Evolutionary conservation across 2,888 invertebrate species (phyloP).

Genomic region (Calameuta pallipes): DNA sequence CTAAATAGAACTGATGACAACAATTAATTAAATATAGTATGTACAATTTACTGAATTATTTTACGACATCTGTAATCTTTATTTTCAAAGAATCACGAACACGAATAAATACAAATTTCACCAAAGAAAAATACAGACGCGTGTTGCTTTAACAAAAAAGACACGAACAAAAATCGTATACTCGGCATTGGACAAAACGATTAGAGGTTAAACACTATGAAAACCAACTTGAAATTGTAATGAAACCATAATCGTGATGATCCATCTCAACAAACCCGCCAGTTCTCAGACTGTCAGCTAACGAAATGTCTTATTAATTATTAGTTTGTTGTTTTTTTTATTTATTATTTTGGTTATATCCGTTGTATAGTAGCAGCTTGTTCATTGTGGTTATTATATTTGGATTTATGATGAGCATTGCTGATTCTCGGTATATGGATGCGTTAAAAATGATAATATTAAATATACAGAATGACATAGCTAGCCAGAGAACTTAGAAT

Average conservation of each 20-base stretch:
- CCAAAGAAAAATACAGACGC: neutral
- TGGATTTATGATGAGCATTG: neutral
- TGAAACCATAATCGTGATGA: neutral
- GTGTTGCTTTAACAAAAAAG: neutral
- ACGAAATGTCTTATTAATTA: neutral
- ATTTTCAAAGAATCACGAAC: neutral
- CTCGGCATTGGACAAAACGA: neutral
- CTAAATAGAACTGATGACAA: neutral
- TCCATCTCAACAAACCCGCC: conserved; percentile 1
- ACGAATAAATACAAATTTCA: neutral
- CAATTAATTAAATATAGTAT: neutral
- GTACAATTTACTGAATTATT: neutral
- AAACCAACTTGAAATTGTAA: neutral
- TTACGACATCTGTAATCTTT: neutral
- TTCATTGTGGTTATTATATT: neutral
- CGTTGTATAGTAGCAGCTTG: neutral
- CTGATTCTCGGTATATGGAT: neutral
- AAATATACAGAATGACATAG: conserved; percentile 1
- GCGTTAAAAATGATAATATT: neutral
- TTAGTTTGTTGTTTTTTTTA: neutral
- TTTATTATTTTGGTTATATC: neutral
- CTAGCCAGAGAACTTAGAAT: neutral
- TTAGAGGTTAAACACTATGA: neutral
- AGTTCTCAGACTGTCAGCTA: neutral
- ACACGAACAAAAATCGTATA: neutral